Evolutionary conservation across 2,888 invertebrate genomes (phyloP).

Genomic region (Reticulitermes lucifugus): DNA sequence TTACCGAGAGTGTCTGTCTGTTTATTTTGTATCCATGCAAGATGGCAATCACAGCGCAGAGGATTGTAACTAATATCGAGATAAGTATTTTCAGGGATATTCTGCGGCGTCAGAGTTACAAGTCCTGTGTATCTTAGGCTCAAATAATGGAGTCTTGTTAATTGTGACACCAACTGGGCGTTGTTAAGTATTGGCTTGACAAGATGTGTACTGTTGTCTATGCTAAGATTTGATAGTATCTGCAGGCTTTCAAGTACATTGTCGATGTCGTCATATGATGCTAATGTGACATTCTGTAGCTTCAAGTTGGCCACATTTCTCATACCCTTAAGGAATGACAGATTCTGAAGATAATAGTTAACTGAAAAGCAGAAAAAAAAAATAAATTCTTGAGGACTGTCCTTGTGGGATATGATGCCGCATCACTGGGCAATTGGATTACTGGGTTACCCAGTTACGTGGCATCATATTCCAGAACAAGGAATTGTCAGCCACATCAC

Average conservation of each 20-base stretch:
- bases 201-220: constrained; percentile 44
- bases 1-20: background rate
- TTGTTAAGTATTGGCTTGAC: constrained; percentile 31
- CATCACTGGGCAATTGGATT: no score
- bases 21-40: constrained; percentile 38
- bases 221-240: background rate
- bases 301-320: constrained; percentile 11
- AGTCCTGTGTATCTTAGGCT: constrained; percentile 40
- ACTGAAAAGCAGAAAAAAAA: constrained; percentile 27
- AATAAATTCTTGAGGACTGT: background rate
- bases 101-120: constrained; percentile 16
- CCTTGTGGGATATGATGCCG: no score
- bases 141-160: constrained; percentile 28
- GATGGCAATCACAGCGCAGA: constrained; percentile 45
- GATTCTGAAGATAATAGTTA: constrained; percentile 34
- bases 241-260: background rate
- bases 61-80: constrained; percentile 45
- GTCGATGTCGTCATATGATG: constrained; percentile 5
- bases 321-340: constrained; percentile 34
- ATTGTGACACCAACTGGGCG: constrained; percentile 11
- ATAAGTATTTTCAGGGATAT: constrained; percentile 34
- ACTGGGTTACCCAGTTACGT: no score
- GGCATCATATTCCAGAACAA: no score
- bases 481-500: no score
- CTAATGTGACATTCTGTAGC: constrained; percentile 31